phyloP scores from a whole-genome alignment of 2,113 vertebrate genomes.

The Sakesphorus luctuosus region DNA sequence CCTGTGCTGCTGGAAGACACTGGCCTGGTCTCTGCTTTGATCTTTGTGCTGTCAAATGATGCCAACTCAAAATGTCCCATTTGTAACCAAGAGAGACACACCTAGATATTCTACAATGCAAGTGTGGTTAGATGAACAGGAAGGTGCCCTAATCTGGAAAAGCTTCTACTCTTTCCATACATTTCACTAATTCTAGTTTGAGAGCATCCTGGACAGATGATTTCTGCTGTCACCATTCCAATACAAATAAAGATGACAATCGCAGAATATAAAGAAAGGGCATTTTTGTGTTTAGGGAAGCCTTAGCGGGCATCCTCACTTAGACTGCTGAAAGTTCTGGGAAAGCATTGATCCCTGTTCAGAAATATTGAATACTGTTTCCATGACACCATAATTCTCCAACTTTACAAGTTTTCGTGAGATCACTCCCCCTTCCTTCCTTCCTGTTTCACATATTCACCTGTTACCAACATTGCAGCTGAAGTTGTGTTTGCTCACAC shows the following conservation, averaged over 20 bases:
- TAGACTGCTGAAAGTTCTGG: not conserved
- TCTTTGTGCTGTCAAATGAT: not conserved
- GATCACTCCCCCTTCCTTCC: not conserved
- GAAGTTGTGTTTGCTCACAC: not conserved
- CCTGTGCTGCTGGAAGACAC: not conserved
- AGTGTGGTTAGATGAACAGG: not conserved
- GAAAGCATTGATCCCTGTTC: not conserved
- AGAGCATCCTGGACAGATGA: not conserved
- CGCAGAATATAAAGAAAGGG: not conserved
- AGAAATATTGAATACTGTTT: not conserved
- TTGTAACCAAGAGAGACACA: not conserved
- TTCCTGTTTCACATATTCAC: not conserved
- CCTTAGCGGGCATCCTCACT: not conserved
- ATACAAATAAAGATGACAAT: not conserved
- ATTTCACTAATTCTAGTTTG: not conserved
- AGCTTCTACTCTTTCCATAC: not conserved
- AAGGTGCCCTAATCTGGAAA: not conserved
- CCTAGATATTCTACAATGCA: not conserved
- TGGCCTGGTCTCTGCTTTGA: not conserved
- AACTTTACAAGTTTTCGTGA: not conserved
- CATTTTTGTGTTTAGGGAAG: not conserved
- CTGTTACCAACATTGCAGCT: fast-evolving
- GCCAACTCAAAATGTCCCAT: not conserved
- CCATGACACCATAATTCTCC: not conserved
- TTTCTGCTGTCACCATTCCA: not conserved